Evolutionary conservation across 2,888 invertebrate species (phyloP), one percentile per base, ranked within the genome.

Genomic region (Idaea aversata): DNA sequence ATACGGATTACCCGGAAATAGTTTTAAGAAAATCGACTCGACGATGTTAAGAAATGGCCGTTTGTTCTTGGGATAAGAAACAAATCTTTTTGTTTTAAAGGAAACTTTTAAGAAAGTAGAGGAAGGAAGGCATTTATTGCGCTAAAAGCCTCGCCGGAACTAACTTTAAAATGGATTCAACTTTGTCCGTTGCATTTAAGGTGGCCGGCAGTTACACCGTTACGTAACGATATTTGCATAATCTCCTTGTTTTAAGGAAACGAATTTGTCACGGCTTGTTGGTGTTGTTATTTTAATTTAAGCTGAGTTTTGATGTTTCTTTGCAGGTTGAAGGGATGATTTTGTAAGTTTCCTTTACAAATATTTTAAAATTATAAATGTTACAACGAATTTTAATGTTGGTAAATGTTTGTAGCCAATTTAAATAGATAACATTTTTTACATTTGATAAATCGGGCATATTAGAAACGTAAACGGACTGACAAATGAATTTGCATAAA

Each of bases 71-170:
- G 82, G 81, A 87, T 87, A 84, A 85, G 86, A 85, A 87, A 88
- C 87, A 90, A 88, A 88, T 89, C 89, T 90, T 91, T 89, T 89
- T 90, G 88, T 90, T 91, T 87, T 84, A 90, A 84, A 87, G 88
- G 88, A 91, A 90, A 90, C 89, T 90, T 91, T 91, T 89, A 90
- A 90, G 90, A 90, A 90, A 91, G 87, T 87, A 74, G 81, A 85
- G 90, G 91, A 91, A 91, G 91, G 90, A 91, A 91, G 91, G 91
- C 91, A 91, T 91, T 91, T 91, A 91, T 92, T 90, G 92, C 89
- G 85, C 91, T 91, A 91, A 92, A 91, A 92, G 91, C 91, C 81
- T 85, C 83, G 82, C 79, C 84, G 86, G 88, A 89, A 87, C 88
- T 90, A 88, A 90, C 90, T 91, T 91, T 90, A 91, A 90, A 92